Evolutionary conservation across 2,888 invertebrate species (phyloP).

Genomic region (Phengaris alcon): DNA sequence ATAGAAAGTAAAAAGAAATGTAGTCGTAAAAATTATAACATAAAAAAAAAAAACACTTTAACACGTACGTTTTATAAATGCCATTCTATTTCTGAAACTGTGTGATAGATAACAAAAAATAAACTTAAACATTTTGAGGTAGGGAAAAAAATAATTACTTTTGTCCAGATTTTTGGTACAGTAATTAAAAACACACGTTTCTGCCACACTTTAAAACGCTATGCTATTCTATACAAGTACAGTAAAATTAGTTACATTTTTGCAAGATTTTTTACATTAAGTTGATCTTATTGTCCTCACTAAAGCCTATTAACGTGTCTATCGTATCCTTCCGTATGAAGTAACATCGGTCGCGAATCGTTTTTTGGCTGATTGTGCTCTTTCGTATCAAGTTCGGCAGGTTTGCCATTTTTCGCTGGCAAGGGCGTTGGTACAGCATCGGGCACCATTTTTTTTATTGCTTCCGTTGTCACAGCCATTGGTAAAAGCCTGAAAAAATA

Average conservation of each 20-base stretch:
- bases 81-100: constrained; percentile 19
- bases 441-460: constrained; percentile 82
- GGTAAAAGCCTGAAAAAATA: constrained; percentile 83
- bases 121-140: constrained; percentile 11
- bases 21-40: constrained; percentile 2
- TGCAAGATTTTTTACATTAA: background rate
- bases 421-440: constrained; percentile 77
- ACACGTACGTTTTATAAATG: constrained; percentile 18
- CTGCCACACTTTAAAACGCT: constrained; percentile 8
- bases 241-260: background rate
- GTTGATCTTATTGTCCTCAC: background rate
- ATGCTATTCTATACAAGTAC: constrained; percentile 4
- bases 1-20: background rate
- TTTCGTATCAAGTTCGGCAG: constrained; percentile 27
- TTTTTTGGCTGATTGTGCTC: constrained; percentile 42
- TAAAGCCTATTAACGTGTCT: constrained; percentile 25
- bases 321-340: constrained; percentile 19
- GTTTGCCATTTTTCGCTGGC: constrained; percentile 4
- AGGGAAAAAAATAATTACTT: background rate
- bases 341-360: constrained; percentile 58
- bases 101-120: constrained; percentile 9
- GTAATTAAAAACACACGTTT: constrained; percentile 8
- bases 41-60: constrained; percentile 8
- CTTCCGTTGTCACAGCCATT: constrained; percentile 83
- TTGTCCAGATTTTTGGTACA: constrained; percentile 1